Conservation (phyloP, 2,113 vertebrate species). For the Bubo bubo region DNA sequence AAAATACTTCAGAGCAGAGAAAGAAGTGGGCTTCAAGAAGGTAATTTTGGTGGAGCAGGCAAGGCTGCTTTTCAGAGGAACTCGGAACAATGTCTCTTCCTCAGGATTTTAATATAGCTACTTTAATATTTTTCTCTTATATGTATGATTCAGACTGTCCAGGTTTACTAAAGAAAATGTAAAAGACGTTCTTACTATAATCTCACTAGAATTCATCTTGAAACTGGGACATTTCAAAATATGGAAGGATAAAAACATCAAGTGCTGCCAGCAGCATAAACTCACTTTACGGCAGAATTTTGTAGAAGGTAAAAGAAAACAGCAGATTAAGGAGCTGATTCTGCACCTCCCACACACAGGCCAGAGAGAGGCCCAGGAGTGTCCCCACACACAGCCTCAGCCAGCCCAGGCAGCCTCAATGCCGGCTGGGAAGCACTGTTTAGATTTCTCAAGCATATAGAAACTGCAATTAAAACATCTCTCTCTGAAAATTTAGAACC, state of each 20-base stretch:
- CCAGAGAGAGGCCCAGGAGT: not conserved
- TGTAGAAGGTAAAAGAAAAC: not conserved
- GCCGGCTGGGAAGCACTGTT: not conserved
- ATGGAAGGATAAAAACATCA: not conserved
- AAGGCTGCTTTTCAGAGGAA: not conserved
- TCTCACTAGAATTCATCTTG: not conserved
- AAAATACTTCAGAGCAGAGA: not conserved
- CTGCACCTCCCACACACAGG: not conserved
- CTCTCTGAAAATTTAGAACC: not conserved
- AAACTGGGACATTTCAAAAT: not conserved
- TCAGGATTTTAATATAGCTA: not conserved
- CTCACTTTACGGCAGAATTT: not conserved
- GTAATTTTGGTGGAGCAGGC: not conserved
- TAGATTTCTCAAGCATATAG: not conserved
- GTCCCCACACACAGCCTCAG: not conserved
- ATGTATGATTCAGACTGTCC: not conserved
- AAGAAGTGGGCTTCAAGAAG: not conserved
- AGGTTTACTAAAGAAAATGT: not conserved
- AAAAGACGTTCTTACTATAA: not conserved
- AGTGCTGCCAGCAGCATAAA: not conserved
- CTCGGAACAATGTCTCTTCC: not conserved
- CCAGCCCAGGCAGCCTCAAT: accelerated
- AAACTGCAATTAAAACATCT: not conserved
- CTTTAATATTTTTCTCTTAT: not conserved
- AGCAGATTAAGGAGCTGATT: not conserved